These are phyloP conservation scores for Neoarius graeffei DNA, from an alignment of 2,113 vertebrate genomes.

Conservation along the genomic window DNA sequence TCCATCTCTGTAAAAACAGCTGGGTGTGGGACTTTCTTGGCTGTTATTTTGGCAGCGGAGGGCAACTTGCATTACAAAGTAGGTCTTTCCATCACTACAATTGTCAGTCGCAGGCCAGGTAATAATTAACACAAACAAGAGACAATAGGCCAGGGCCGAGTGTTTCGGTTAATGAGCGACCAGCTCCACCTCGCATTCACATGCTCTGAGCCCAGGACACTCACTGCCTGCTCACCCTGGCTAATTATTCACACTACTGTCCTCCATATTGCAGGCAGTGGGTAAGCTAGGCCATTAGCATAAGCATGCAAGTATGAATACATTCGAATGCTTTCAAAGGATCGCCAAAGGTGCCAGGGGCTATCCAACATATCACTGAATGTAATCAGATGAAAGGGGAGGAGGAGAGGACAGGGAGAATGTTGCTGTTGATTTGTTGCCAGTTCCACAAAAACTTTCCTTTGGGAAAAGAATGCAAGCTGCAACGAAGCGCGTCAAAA, in stretches of 20 bases:
- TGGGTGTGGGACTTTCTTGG: conserved; percentile 57
- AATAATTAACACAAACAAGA: conserved; percentile 76
- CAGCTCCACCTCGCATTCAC: conserved; percentile 59
- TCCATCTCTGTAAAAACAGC: conserved; percentile 75
- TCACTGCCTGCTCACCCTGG: conserved; percentile 23
- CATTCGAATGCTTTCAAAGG: conserved; percentile 59
- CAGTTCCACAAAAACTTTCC: conserved; percentile 29
- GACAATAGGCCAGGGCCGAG: conserved; percentile 65
- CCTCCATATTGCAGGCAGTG: conserved; percentile 53
- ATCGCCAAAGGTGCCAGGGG: conserved; percentile 50
- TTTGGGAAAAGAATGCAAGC: conserved; percentile 24
- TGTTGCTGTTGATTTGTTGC: conserved; percentile 51
- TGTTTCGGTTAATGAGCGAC: conserved; percentile 59
- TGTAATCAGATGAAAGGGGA: conserved; percentile 71
- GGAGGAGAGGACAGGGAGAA: conserved; percentile 49
- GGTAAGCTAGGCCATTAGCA: conserved; percentile 60
- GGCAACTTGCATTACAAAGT: conserved; percentile 70
- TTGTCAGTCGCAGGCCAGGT: conserved; percentile 68
- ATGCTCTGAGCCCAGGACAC: conserved; percentile 34
- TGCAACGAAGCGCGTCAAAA: neutral
- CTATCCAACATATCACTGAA: conserved; percentile 59
- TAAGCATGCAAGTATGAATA: conserved; percentile 72
- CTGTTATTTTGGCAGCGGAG: conserved; percentile 64
- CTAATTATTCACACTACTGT: conserved; percentile 49
- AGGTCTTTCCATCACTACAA: conserved; percentile 56